phyloP scores from a whole-genome alignment of 2,888 invertebrate species.

The Euclidia mi region DNA sequence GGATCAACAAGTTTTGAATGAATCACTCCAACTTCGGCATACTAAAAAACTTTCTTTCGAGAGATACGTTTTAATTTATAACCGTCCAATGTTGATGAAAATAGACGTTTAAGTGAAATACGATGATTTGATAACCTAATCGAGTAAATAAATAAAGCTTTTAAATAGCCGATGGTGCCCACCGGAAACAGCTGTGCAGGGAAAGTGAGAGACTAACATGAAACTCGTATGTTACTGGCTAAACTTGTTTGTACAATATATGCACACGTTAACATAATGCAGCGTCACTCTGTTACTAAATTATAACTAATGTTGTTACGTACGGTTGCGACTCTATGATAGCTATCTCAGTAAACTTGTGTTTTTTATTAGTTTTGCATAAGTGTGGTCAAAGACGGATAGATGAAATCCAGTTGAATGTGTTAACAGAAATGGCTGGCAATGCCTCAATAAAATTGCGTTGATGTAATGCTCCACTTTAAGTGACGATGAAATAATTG shows the following conservation, averaged over 20 bases:
- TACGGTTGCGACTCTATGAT: constrained; percentile 7
- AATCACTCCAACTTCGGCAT: constrained; percentile 5
- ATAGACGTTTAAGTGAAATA: constrained; percentile 19
- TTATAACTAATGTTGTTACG: constrained; percentile 8
- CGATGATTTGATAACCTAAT: constrained; percentile 16
- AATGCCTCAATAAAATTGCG: too few relatives aligned
- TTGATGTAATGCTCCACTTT: too few relatives aligned
- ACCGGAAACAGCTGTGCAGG: constrained; percentile 19
- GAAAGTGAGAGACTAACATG: constrained; percentile 25
- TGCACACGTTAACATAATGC: constrained; percentile 11
- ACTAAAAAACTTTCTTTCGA: constrained; percentile 18
- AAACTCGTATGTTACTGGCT: constrained; percentile 14
- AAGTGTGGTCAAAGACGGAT: background rate
- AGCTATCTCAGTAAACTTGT: constrained; percentile 1
- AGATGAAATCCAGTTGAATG: too few relatives aligned
- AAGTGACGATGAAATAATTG: too few relatives aligned
- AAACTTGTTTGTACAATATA: constrained; percentile 22
- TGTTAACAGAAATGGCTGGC: too few relatives aligned
- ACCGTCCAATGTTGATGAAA: background rate
- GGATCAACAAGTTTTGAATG: constrained; percentile 7
- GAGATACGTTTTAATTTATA: constrained; percentile 10
- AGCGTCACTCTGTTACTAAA: constrained; percentile 10
- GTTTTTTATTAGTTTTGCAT: background rate
- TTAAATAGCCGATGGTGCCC: background rate
- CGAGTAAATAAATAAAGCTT: constrained; percentile 10